These are phyloP conservation scores for Athalia circularis DNA, from an alignment of 2,888 invertebrate species.

Conservation along the genomic window DNA sequence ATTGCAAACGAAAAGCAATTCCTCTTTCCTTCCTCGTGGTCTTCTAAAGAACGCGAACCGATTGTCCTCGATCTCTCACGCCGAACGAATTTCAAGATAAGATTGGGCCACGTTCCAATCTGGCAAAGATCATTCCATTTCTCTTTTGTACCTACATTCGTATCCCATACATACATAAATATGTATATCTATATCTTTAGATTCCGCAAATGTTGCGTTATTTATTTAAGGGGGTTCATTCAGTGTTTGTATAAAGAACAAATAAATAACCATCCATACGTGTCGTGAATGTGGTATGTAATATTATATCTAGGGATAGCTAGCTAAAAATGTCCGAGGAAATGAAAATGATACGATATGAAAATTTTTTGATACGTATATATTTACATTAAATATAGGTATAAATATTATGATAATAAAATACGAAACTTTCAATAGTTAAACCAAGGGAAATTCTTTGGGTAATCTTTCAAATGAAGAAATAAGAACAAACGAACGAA, in stretches of 20 bases:
- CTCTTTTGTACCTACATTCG: slow-evolving; percentile 27
- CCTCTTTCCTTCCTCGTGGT: slow-evolving; percentile 22
- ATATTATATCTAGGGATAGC: too few relatives aligned
- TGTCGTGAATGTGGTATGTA: too few relatives aligned
- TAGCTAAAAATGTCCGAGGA: too few relatives aligned
- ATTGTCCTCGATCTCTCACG: slow-evolving; percentile 41
- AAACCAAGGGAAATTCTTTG: slow-evolving; percentile 2
- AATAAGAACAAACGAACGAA: slow-evolving; percentile 5
- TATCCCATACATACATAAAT: not conserved
- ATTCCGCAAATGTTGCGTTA: not conserved
- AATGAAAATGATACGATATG: too few relatives aligned
- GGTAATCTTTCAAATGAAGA: slow-evolving; percentile 12
- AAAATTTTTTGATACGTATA: too few relatives aligned
- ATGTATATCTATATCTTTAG: not conserved
- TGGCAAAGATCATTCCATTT: slow-evolving; percentile 38
- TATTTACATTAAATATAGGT: too few relatives aligned
- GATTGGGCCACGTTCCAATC: slow-evolving; percentile 44
- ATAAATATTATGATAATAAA: too few relatives aligned
- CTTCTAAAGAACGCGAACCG: slow-evolving; percentile 6
- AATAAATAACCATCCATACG: too few relatives aligned
- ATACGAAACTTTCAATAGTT: not conserved
- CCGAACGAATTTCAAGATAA: slow-evolving; percentile 38
- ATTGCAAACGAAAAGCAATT: slow-evolving; percentile 35
- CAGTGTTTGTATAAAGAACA: not conserved
- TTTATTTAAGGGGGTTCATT: not conserved